phyloP scores from a whole-genome alignment of 2,888 invertebrate species.

The Amphipoea oculea region DNA sequence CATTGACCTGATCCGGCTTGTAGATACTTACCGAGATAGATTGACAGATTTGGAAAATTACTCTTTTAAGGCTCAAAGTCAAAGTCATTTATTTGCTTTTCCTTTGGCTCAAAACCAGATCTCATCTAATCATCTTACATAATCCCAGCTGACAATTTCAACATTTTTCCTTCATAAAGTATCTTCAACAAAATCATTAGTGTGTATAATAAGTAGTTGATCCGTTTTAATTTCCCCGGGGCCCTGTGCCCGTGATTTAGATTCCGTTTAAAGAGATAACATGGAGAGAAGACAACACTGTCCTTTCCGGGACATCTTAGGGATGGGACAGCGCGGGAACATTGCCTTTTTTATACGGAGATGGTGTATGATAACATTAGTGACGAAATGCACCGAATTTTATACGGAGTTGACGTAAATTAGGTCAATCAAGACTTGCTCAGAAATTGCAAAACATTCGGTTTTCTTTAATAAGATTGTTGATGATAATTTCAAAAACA shows the following conservation, averaged over 20 bases:
- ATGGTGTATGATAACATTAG: slow-evolving; percentile 10
- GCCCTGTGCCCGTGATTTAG: slow-evolving; percentile 66
- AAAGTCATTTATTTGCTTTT: not conserved
- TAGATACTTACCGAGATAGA: not conserved
- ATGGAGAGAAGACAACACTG: slow-evolving; percentile 42
- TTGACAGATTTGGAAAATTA: not conserved
- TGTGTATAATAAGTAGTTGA: slow-evolving; percentile 61
- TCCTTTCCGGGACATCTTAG: slow-evolving; percentile 42
- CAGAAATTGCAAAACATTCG: not conserved
- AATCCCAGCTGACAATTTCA: not conserved
- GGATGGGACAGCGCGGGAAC: slow-evolving; percentile 1
- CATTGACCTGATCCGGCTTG: not conserved
- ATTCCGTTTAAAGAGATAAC: slow-evolving; percentile 65
- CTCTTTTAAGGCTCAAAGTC: not conserved
- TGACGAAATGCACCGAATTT: not conserved
- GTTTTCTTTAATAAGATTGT: not conserved
- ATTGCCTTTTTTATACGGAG: slow-evolving; percentile 12
- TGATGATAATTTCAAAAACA: not conserved
- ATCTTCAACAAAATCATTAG: slow-evolving; percentile 50
- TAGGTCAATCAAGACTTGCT: not conserved
- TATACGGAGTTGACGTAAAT: not conserved
- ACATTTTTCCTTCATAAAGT: slow-evolving; percentile 29
- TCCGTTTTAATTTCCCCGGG: slow-evolving; percentile 69
- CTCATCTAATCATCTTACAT: not conserved
- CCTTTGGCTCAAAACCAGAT: not conserved